Base-by-base conservation (phyloP, 2,113 vertebrate species). In the Hyla sarda region DNA sequence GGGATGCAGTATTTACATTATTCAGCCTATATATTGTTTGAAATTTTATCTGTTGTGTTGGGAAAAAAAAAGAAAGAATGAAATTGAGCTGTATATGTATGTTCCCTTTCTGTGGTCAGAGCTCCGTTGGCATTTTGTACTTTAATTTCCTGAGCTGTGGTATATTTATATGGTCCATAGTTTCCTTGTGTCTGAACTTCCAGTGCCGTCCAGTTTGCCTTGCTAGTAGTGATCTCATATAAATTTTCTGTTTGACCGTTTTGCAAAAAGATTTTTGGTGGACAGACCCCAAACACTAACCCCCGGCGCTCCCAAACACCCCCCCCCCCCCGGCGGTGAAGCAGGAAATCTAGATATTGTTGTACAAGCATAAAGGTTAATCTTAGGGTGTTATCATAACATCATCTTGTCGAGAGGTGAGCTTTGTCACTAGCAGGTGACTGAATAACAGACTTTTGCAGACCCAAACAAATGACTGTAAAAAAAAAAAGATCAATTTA, bases 261-360 rank as follows among this genome's bases (percentile, higher is more conserved):
- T 45, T 72, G 34, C 69, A 72, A 10, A 41, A n/a, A 34, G n/a
- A 8, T 17, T 45, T 0, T n/a, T n/a, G 23, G 69, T 23, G n/a
- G n/a, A n/a, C n/a, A n/a, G n/a, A n/a, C n/a, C n/a, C n/a, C n/a
- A n/a, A n/a, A n/a, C n/a, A n/a, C n/a, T n/a, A n/a, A n/a, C n/a
- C n/a, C n/a, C n/a, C n/a, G n/a, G n/a, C n/a, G n/a, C n/a, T n/a
- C n/a, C n/a, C n/a, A n/a, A n/a, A n/a, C 11, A 17, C 12, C 2
- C 47, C 28, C 62, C 81, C 65, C 54, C 65, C 81, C 65, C 71
- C 34, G 28, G 32, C 62, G 65, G 81, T 71, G 62, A 82, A 69
- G 62, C 81, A 82, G 81, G 81, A 71, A 82, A 82, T 82, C 37
- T 69, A 17, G 32, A 48, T 45, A 69, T 45, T n/a, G 45, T 82